Percentiles rank a stretch among this genome's conserved stretches.
phyloP scores from a whole-genome alignment of 2,113 vertebrate genomes.

The Thunnus maccoyii region DNA sequence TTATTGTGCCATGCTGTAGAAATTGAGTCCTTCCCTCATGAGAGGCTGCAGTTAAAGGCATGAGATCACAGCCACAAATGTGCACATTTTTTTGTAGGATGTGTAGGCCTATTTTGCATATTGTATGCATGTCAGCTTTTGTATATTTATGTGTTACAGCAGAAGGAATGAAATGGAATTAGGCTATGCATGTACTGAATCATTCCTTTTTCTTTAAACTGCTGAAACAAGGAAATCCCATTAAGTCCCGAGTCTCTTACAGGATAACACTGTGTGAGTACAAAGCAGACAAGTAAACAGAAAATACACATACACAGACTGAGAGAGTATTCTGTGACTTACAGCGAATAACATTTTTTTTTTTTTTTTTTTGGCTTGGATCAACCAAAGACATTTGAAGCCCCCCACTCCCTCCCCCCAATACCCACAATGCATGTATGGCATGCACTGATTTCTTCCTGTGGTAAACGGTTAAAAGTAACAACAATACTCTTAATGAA shows the following conservation, averaged over 20 bases:
- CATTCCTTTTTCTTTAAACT: slow-evolving; percentile 62
- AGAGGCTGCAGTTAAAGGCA: slow-evolving; percentile 29
- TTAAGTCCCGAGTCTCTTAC: slow-evolving; percentile 51
- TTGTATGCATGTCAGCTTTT: slow-evolving; percentile 39
- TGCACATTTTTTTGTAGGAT: slow-evolving; percentile 27
- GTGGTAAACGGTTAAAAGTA: background rate
- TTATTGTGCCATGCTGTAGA: slow-evolving; percentile 40
- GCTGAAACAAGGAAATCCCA: slow-evolving; percentile 71
- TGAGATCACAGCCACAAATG: slow-evolving; percentile 37
- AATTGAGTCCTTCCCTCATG: slow-evolving; percentile 46
- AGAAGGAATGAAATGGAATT: slow-evolving; percentile 59
- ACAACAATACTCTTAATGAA: background rate
- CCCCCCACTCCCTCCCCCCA: background rate
- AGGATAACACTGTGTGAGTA: slow-evolving; percentile 44
- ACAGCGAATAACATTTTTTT: slow-evolving; percentile 12
- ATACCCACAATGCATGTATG: background rate
- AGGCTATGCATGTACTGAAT: slow-evolving; percentile 48
- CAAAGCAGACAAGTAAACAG: slow-evolving; percentile 53
- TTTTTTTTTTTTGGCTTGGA: slow-evolving; percentile 16
- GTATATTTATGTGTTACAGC: slow-evolving; percentile 53
- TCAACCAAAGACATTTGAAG: background rate
- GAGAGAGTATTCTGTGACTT: slow-evolving; percentile 29
- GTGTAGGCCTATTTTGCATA: slow-evolving; percentile 38
- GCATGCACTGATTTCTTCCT: background rate
- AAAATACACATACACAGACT: slow-evolving; percentile 33